Conservation (phyloP, 1,140 invertebrate species). For the Harpegnathos saltator region DNA sequence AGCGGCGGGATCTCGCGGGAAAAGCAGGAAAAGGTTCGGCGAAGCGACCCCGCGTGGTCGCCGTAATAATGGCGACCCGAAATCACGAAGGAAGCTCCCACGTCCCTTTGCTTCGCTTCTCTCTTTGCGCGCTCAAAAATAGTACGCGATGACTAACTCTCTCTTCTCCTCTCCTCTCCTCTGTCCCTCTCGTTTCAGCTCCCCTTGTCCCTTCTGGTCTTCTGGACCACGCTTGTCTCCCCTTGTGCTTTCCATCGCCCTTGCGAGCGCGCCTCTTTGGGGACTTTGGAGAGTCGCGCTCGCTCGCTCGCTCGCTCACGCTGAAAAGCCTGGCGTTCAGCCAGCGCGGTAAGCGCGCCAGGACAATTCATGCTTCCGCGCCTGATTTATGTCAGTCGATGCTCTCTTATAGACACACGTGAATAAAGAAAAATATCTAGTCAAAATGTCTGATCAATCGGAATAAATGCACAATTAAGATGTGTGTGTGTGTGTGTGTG, state of each 20-base stretch:
- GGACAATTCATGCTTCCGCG: constrained; percentile 55
- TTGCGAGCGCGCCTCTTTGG: constrained; percentile 55
- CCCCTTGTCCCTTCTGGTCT: constrained; percentile 25
- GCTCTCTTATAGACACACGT: constrained; percentile 6
- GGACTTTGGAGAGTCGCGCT: constrained; percentile 28
- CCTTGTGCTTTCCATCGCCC: constrained; percentile 30
- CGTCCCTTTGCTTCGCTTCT: constrained; percentile 69
- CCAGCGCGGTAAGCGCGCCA: constrained; percentile 52
- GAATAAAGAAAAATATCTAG: neutral
- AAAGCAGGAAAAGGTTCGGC: constrained; percentile 23
- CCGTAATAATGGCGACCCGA: constrained; percentile 77
- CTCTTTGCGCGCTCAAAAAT: constrained; percentile 80
- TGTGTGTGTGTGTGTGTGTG: too few relatives aligned
- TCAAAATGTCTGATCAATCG: too few relatives aligned
- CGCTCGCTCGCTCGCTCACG: constrained; percentile 37
- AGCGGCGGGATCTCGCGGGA: constrained; percentile 1
- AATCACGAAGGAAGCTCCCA: constrained; percentile 80
- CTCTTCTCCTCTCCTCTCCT: constrained; percentile 27
- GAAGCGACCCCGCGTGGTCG: neutral
- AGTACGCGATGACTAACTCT: constrained; percentile 70
- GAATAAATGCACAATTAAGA: too few relatives aligned
- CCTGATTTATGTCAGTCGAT: constrained; percentile 44
- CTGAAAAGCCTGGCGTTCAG: constrained; percentile 50
- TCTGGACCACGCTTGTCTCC: constrained; percentile 40
- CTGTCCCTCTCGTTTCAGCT: constrained; percentile 4